Evolutionary conservation across 2,113 vertebrate species (phyloP).

Genomic region (Podiceps cristatus): DNA sequence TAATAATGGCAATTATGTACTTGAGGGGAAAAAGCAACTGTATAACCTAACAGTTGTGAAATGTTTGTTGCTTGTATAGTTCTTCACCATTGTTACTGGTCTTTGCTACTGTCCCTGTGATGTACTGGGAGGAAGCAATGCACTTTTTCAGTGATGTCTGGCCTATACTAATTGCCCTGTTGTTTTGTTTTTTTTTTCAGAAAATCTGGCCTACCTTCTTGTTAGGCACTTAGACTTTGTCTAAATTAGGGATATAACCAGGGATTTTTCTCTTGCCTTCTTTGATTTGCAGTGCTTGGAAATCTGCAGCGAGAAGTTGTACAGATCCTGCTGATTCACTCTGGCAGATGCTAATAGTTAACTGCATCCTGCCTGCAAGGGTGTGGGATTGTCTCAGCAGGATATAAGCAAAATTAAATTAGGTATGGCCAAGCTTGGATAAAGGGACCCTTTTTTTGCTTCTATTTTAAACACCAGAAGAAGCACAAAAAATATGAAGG

Average conservation of each 20-base stretch:
- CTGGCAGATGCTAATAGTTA: slow-evolving; percentile 24
- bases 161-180: neutral
- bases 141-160: neutral
- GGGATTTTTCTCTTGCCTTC: neutral
- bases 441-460: neutral
- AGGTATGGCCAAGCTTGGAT: neutral
- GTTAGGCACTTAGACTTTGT: neutral
- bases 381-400: neutral
- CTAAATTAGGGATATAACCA: neutral
- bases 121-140: neutral
- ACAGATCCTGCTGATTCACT: slow-evolving; percentile 62
- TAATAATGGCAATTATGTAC: neutral
- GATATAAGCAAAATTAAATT: neutral
- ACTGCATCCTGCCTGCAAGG: slow-evolving; percentile 27
- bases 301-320: slow-evolving; percentile 38
- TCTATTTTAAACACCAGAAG: neutral
- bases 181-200: neutral
- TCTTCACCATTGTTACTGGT: neutral
- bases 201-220: neutral
- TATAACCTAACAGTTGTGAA: neutral
- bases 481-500: neutral
- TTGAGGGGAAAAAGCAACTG: neutral
- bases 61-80: neutral
- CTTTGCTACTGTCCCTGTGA: neutral
- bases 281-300: slow-evolving; percentile 4